Percentiles rank a stretch among this genome's conserved stretches.
phyloP scores from a whole-genome alignment of 2,113 vertebrate species.

The Xiphophorus couchianus region DNA sequence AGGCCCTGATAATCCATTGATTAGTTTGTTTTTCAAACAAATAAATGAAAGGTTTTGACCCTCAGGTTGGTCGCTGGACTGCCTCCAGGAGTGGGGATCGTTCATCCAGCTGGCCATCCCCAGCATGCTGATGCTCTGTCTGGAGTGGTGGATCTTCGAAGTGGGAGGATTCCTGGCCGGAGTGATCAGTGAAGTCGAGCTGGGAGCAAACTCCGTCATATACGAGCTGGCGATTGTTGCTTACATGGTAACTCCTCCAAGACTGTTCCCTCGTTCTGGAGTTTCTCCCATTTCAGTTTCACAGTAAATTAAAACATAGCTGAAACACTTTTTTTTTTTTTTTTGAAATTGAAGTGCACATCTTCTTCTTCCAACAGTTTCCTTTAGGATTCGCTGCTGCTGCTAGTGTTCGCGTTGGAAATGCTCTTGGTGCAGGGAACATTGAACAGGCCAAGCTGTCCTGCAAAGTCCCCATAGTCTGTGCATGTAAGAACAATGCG shows the following conservation, averaged over 20 bases:
- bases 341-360: not conserved
- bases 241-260: constrained; percentile 83
- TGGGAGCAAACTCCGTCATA: constrained; percentile 86
- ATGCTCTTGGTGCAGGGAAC: constrained; percentile 86
- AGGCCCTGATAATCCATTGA: not conserved
- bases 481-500: constrained; percentile 74
- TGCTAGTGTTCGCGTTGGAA: constrained; percentile 86
- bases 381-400: constrained; percentile 87
- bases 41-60: not conserved
- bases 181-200: constrained; percentile 84
- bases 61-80: constrained; percentile 87
- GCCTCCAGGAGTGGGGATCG: constrained; percentile 87
- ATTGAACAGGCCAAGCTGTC: constrained; percentile 82
- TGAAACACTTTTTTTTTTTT: not conserved
- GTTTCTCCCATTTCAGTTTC: not conserved
- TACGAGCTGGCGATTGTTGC: constrained; percentile 81
- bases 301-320: not conserved
- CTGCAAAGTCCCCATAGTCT: constrained; percentile 77
- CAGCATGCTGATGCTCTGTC: constrained; percentile 92
- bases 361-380: constrained; percentile 70
- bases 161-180: constrained; percentile 88
- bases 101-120: constrained; percentile 86
- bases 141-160: constrained; percentile 94
- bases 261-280: not conserved
- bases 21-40: not conserved